Evolutionary conservation across 2,113 vertebrate genomes (phyloP), one percentile per base, ranked within the genome.

Genomic region (Sterna hirundo): DNA sequence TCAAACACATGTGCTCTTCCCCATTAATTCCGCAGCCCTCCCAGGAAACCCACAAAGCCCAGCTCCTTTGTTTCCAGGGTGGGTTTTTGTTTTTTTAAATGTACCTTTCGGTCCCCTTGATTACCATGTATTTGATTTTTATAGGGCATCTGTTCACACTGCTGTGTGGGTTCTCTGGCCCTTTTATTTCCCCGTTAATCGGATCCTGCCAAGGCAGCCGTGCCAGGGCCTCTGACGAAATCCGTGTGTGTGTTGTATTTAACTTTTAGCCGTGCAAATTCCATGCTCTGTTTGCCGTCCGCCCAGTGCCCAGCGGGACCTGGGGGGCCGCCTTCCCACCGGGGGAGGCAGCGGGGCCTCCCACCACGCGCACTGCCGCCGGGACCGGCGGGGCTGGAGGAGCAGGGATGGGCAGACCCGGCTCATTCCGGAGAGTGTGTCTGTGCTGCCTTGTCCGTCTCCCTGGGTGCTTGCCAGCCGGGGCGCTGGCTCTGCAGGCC

Each of bases 1-100:
- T 96, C 97, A 95, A 97, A 97, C 93, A 96, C 95, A 96, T 95
- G 95, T 90, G 92, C 96, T 96, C 95, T 93, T 96, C 95, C 93
- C 97, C 94, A 96, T 97, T 97, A 97, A 97, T 96, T 97, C 95
- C 60, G 0, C 83, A 95, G 96, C 91, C 94, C 95, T 96, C 85
- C 96, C 95, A 96, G 93, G 88, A 93, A 97, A 96, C 86, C 91
- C 81, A 85, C 94, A 94, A 94, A 95, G 93, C 93, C 64, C 65
- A 79, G 55, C 36, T 96, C 90, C 96, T 97, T 97, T 97, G 94
- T 97, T 97, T 97, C 92, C 96, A 96, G 96, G 87, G 79, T 94
- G 96, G 95, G 76, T 87, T 97, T 96, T 95, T 95, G 89, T 96
- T 97, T 96, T 95, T 96, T 90, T 82, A 92, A 93, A 93, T 77